A percentile compares a stretch with the other conserved stretches of the same genome.
Evolutionary conservation across 2,113 vertebrate species (phyloP).

Genomic region (Centropristis striata): DNA sequence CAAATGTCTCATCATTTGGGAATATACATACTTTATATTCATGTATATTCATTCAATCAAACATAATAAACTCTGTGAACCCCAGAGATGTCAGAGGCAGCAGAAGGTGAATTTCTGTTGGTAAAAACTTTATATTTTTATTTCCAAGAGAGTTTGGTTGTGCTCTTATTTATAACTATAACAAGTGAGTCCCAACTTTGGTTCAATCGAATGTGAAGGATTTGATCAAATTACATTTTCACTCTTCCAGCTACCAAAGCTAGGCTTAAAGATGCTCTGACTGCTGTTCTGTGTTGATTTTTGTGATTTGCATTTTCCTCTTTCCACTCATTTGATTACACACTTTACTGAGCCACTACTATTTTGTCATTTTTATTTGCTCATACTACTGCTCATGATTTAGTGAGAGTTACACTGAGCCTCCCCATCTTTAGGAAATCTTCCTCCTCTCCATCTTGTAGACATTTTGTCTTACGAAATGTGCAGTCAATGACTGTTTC

Average conservation of each 20-base stretch:
- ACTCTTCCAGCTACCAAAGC: background rate
- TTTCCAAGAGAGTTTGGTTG: background rate
- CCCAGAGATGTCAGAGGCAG: background rate
- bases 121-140: background rate
- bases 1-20: background rate
- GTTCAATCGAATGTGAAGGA: background rate
- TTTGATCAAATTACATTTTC: background rate
- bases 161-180: background rate
- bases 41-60: no score
- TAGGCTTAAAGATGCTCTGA: background rate
- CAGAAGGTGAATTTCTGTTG: background rate
- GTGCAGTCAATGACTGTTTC: background rate
- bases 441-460: background rate
- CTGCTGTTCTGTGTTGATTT: background rate
- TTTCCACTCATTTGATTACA: background rate
- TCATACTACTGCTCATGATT: conserved; percentile 7
- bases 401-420: background rate
- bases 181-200: background rate
- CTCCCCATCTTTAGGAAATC: background rate
- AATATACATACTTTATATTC: background rate
- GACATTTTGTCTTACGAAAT: conserved; percentile 1
- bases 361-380: background rate
- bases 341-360: background rate
- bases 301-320: background rate
- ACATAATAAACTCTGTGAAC: background rate